phyloP scores from a whole-genome alignment of 2,888 invertebrate species.

The Hyposoter dolosus region DNA sequence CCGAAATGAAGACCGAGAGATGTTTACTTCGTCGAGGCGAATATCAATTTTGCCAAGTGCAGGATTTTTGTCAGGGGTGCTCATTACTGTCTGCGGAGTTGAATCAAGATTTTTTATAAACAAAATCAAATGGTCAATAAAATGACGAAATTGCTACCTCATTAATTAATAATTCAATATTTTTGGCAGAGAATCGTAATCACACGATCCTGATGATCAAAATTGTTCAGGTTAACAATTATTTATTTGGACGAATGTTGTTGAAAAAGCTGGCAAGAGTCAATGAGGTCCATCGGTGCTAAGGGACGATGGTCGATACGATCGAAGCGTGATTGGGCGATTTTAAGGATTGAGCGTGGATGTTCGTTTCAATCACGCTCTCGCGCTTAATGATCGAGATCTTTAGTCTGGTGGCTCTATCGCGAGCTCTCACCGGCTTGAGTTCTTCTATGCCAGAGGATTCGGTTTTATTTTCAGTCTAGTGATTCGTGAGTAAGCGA shows the following conservation, averaged over 20 bases:
- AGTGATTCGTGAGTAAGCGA: neutral
- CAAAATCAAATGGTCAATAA: neutral
- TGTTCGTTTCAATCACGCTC: constrained; percentile 58
- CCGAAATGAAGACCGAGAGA: neutral
- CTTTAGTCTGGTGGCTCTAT: constrained; percentile 45
- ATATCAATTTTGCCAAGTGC: neutral
- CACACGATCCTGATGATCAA: neutral
- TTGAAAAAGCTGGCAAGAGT: constrained; percentile 21
- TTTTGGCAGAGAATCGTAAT: too few relatives aligned
- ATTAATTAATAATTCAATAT: too few relatives aligned
- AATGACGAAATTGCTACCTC: neutral
- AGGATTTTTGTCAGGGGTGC: neutral
- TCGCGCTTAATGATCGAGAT: constrained; percentile 55
- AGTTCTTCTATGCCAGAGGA: constrained; percentile 26
- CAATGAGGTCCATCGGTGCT: constrained; percentile 19
- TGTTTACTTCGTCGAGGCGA: neutral
- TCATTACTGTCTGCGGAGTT: neutral
- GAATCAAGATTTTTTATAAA: neutral
- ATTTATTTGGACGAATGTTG: neutral
- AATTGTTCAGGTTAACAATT: constrained; percentile 10
- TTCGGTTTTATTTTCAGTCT: constrained; percentile 40
- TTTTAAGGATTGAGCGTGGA: constrained; percentile 60
- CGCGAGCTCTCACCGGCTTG: constrained; percentile 35
- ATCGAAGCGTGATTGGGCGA: constrained; percentile 64
- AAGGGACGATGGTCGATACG: constrained; percentile 50